A percentile compares a stretch with the other conserved stretches of the same genome.
These are phyloP conservation scores for Cephus nigrinus DNA, from an alignment of 2,888 invertebrate species.

Conservation along the genomic window DNA sequence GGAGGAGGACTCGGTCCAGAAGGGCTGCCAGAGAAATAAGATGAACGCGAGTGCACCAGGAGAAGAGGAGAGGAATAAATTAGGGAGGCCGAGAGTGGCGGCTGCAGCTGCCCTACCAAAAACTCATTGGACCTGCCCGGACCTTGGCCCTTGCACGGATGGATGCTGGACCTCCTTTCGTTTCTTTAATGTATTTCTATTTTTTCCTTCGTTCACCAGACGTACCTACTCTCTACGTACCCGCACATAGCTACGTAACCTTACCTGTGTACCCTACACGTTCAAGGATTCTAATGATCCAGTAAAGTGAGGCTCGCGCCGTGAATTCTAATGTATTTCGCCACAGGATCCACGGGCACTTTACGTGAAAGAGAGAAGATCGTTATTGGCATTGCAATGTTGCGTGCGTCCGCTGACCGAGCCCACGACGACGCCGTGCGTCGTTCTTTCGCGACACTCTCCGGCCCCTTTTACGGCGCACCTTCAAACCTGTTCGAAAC, in stretches of 20 bases:
- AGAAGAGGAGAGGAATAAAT: constrained; percentile 28
- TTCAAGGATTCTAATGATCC: not conserved
- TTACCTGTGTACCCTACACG: not conserved
- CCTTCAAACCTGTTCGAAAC: constrained; percentile 9
- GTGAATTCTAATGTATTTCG: not conserved
- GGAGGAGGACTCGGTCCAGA: not conserved
- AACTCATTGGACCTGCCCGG: constrained; percentile 39
- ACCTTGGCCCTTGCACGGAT: constrained; percentile 29
- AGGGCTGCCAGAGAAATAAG: constrained; percentile 14
- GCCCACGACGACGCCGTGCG: not conserved
- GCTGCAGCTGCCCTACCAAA: constrained; percentile 44
- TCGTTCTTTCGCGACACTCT: not conserved
- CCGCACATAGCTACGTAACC: not conserved
- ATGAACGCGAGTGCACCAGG: constrained; percentile 11
- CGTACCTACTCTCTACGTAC: not conserved
- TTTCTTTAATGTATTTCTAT: constrained; percentile 18
- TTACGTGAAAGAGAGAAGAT: constrained; percentile 5
- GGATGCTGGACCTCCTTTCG: constrained; percentile 9
- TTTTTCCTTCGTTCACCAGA: constrained; percentile 3
- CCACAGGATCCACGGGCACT: not conserved
- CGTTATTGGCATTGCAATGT: constrained; percentile 25
- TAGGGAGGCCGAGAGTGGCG: constrained; percentile 29
- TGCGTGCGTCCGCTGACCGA: constrained; percentile 20
- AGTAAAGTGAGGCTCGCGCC: not conserved
- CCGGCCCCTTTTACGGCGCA: constrained; percentile 1